Conservation (phyloP, 1,140 invertebrate genomes). For the Agraylea sexmaculata region DNA sequence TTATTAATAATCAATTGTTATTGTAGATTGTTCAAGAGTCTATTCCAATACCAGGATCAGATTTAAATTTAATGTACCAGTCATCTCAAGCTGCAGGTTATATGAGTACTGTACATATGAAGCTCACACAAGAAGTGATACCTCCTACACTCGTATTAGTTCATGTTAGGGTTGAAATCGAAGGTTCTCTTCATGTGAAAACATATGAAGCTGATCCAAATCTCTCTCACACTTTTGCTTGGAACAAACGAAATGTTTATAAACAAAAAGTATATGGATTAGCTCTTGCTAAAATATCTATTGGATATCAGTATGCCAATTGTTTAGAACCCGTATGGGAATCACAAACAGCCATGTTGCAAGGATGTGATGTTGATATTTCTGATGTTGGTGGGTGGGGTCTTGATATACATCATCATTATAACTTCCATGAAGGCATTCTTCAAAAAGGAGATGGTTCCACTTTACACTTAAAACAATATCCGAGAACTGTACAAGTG, state of each 20-base stretch:
- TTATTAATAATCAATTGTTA: not conserved
- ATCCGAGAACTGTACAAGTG: constrained; percentile 78
- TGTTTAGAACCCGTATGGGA: constrained; percentile 87
- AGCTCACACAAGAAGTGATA: constrained; percentile 69
- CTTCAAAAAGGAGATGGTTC: constrained; percentile 94
- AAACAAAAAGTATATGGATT: constrained; percentile 91
- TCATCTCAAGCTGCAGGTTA: constrained; percentile 87
- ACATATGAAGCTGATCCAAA: constrained; percentile 92
- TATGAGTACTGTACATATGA: constrained; percentile 81
- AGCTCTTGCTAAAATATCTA: constrained; percentile 72
- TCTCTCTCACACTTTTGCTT: constrained; percentile 88
- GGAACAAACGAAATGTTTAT: constrained; percentile 96
- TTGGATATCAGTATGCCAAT: constrained; percentile 88
- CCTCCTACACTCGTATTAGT: constrained; percentile 75
- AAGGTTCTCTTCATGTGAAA: constrained; percentile 82
- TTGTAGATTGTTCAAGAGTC: constrained; percentile 90
- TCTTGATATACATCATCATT: constrained; percentile 94
- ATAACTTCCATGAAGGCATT: constrained; percentile 95
- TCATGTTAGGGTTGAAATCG: constrained; percentile 80
- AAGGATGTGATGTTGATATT: constrained; percentile 95
- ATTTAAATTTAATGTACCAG: constrained; percentile 84
- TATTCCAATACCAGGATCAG: constrained; percentile 82
- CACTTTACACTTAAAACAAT: constrained; percentile 84
- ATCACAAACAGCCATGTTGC: constrained; percentile 80
- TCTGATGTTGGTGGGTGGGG: constrained; percentile 97